A percentile compares a stretch with the other conserved stretches of the same genome.
Conservation (phyloP, 2,113 vertebrate species). For the Rhynchomys soricoides region DNA sequence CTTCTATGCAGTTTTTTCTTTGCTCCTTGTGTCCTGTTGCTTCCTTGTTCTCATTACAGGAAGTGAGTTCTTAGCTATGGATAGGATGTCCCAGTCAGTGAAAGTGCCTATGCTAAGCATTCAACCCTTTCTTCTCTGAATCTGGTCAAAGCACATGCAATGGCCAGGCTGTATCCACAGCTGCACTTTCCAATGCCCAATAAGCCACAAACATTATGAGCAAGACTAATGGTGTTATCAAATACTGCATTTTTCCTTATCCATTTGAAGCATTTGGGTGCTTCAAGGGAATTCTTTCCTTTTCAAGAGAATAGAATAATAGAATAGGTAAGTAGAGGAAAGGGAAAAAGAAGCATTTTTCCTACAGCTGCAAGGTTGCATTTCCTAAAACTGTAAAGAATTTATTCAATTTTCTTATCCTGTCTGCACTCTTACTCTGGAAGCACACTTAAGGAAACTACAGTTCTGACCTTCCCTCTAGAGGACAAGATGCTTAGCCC, state of each 20-base stretch:
- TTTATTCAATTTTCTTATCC: neutral
- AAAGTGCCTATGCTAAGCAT: neutral
- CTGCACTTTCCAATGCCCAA: neutral
- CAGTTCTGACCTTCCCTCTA: neutral
- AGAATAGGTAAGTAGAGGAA: neutral
- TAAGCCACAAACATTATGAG: neutral
- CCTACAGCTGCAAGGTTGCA: neutral
- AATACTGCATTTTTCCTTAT: neutral
- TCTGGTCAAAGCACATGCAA: neutral
- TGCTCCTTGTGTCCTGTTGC: neutral
- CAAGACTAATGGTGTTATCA: neutral
- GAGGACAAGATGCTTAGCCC: neutral
- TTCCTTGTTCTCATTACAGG: neutral
- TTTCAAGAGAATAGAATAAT: neutral
- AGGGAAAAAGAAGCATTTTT: neutral
- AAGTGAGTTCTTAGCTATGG: neutral
- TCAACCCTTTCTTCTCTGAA: neutral
- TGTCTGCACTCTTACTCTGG: rapidly evolving
- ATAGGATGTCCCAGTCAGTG: neutral
- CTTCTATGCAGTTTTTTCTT: neutral
- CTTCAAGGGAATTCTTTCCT: neutral
- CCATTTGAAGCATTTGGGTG: neutral
- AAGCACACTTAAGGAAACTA: neutral
- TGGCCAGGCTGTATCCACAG: neutral
- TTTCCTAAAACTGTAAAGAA: neutral